These are phyloP conservation scores for Amphipyra berbera DNA, from an alignment of 2,888 invertebrate species.

Conservation along the genomic window DNA sequence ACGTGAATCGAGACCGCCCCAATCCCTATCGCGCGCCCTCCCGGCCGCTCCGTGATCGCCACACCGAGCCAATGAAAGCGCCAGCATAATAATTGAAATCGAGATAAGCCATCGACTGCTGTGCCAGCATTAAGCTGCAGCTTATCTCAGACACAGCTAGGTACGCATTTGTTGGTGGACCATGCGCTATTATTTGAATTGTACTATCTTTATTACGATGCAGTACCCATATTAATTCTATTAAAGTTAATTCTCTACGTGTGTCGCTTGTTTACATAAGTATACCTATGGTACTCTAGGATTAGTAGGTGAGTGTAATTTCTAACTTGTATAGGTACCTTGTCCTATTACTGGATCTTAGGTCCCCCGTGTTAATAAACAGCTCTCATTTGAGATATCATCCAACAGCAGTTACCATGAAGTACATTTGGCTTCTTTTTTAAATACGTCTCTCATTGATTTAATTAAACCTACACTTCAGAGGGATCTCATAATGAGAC, in stretches of 20 bases:
- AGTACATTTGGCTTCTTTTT: no score
- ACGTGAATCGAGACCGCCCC: conserved; percentile 80
- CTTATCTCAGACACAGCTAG: conserved; percentile 83
- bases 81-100: conserved; percentile 88
- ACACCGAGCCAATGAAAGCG: conserved; percentile 84
- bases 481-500: no score
- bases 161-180: conserved; percentile 81
- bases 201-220: conserved; percentile 80
- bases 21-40: conserved; percentile 72
- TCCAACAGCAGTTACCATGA: no score
- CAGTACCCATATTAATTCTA: conserved; percentile 72
- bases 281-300: neutral
- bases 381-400: no score
- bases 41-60: conserved; percentile 67
- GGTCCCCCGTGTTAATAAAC: no score
- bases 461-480: no score
- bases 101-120: conserved; percentile 87
- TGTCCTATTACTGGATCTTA: neutral
- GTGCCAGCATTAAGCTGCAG: conserved; percentile 83
- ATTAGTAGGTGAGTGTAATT: neutral
- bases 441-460: no score
- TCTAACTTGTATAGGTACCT: neutral
- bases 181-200: conserved; percentile 80
- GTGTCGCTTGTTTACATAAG: conserved; percentile 53
- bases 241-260: conserved; percentile 67